Percentiles rank a stretch among this genome's conserved stretches.
Evolutionary conservation across 2,888 invertebrate genomes (phyloP).

Genomic region (Megalurothrips usitatus): DNA sequence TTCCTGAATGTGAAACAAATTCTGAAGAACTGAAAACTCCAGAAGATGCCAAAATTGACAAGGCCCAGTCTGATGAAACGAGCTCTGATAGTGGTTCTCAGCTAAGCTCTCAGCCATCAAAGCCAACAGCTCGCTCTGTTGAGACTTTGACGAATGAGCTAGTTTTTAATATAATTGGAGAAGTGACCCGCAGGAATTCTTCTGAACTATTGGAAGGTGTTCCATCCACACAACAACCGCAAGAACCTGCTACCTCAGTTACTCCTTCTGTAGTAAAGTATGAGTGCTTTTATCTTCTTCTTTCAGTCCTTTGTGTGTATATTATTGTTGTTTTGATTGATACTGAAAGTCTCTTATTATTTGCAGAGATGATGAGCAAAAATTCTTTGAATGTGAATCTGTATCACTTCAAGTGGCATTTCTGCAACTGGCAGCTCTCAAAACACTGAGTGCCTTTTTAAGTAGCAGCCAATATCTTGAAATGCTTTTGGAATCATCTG

Average conservation of each 20-base stretch:
- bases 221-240: not conserved
- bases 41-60: not conserved
- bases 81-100: not conserved
- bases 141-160: conserved; percentile 51
- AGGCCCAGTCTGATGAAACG: not conserved
- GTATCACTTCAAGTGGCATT: conserved; percentile 50
- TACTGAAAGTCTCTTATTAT: conserved; percentile 33
- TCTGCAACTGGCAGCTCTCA: conserved; percentile 55
- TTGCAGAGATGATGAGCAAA: conserved; percentile 43
- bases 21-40: conserved; percentile 32
- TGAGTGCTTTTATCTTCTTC: not conserved
- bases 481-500: conserved; percentile 50
- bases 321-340: not conserved
- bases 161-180: conserved; percentile 52
- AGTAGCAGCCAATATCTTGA: conserved; percentile 54
- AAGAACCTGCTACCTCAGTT: not conserved
- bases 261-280: not conserved
- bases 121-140: conserved; percentile 44
- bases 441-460: conserved; percentile 52
- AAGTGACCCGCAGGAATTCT: conserved; percentile 45
- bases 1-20: conserved; percentile 43
- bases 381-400: conserved; percentile 49
- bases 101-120: not conserved
- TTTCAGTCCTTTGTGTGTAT: not conserved
- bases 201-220: not conserved